These are phyloP conservation scores for Hexactinellida sp. DNA, from an alignment of 37 sponge, comb jelly and placozoan species.

Conservation along the genomic window DNA sequence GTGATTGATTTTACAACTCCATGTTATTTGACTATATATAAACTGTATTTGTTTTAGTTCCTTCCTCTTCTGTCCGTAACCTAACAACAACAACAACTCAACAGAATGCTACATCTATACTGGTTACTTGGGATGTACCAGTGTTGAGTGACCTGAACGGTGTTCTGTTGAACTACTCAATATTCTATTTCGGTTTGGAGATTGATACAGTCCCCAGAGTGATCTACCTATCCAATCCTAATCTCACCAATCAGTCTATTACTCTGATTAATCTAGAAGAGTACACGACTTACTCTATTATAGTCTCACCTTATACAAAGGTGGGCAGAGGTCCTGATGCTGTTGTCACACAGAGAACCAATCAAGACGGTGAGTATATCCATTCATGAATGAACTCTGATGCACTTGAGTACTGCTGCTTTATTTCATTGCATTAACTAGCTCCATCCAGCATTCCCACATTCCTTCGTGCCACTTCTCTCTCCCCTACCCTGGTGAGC, in stretches of 20 bases:
- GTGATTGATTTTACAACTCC: no score
- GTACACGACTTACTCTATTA: not conserved
- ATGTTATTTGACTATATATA: no score
- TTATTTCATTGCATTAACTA: not conserved
- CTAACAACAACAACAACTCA: not conserved
- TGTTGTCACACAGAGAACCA: not conserved
- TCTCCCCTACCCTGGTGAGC: not conserved
- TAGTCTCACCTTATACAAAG: not conserved
- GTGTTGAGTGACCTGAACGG: not conserved
- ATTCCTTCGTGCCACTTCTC: not conserved
- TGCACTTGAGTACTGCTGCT: no score
- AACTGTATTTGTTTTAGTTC: not conserved
- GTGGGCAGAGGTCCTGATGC: constrained; percentile 16
- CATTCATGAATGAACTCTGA: no score
- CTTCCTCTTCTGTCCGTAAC: not conserved
- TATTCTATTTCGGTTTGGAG: not conserved
- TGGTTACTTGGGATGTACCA: not conserved
- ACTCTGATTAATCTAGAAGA: not conserved
- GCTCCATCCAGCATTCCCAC: constrained; percentile 10
- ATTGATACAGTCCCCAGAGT: constrained; percentile 15
- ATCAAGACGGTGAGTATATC: constrained; percentile 12
- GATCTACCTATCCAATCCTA: constrained; percentile 9
- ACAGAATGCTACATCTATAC: not conserved
- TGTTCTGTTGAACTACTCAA: not conserved
- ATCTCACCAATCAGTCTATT: not conserved